phyloP scores from a whole-genome alignment of 2,113 vertebrate species.

The Urocolius indicus region DNA sequence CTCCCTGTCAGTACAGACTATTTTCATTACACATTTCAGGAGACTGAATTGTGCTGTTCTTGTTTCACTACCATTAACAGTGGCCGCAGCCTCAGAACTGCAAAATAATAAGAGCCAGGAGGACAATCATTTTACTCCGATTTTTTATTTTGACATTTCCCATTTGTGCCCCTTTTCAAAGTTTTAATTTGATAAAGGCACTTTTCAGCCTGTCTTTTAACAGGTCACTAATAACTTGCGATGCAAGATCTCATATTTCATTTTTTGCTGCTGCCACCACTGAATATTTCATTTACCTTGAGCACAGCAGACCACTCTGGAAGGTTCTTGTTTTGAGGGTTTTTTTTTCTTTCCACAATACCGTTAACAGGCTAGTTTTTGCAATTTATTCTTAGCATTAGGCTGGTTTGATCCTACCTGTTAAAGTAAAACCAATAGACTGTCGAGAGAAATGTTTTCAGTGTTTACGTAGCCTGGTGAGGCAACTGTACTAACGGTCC shows the following conservation, averaged over 20 bases:
- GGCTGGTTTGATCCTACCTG: constrained; percentile 29
- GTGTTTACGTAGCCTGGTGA: not conserved
- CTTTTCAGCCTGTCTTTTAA: constrained; percentile 79
- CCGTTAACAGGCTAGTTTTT: constrained; percentile 59
- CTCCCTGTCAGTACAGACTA: constrained; percentile 42
- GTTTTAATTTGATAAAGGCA: constrained; percentile 82
- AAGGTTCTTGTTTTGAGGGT: not conserved
- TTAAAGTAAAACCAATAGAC: constrained; percentile 57
- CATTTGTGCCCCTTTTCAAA: constrained; percentile 77
- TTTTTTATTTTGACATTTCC: constrained; percentile 80
- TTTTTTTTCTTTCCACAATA: not conserved
- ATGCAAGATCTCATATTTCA: constrained; percentile 79
- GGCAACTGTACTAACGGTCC: not conserved
- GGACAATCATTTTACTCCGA: constrained; percentile 74
- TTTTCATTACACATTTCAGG: constrained; percentile 65
- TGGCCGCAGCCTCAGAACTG: constrained; percentile 64
- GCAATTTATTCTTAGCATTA: constrained; percentile 38
- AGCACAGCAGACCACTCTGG: constrained; percentile 43
- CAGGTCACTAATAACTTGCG: constrained; percentile 81
- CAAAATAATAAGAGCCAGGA: constrained; percentile 74
- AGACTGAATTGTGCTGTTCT: constrained; percentile 60
- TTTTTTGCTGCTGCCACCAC: constrained; percentile 72
- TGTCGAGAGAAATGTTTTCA: constrained; percentile 20
- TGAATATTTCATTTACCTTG: constrained; percentile 82
- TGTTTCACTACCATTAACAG: constrained; percentile 59